A percentile compares a stretch with the other conserved stretches of the same genome.
These are phyloP conservation scores for Gracilinanus agilis DNA, from an alignment of 2,113 vertebrate genomes.

Conservation along the genomic window DNA sequence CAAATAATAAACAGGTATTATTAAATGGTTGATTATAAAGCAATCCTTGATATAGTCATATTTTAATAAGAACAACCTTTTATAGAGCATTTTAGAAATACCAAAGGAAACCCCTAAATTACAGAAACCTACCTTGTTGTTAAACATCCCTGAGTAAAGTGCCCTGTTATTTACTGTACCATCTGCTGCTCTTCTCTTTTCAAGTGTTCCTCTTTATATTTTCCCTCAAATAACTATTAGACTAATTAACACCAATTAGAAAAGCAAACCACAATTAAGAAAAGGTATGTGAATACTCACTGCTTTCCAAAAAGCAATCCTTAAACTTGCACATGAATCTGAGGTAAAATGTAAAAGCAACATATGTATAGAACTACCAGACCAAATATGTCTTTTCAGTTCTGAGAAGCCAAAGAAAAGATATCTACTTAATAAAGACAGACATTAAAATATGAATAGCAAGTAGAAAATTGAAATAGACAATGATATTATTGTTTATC, in stretches of 20 bases:
- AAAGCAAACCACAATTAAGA: conserved; percentile 5
- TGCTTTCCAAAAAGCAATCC: background rate
- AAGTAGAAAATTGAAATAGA: background rate
- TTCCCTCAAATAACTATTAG: conserved; percentile 12
- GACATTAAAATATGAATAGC: background rate
- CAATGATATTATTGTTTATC: background rate
- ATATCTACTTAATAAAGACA: background rate
- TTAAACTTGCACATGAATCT: background rate
- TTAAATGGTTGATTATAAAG: background rate
- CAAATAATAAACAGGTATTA: background rate
- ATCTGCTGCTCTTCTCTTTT: background rate
- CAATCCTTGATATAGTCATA: background rate
- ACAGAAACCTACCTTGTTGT: background rate
- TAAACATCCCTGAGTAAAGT: background rate
- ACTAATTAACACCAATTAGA: background rate
- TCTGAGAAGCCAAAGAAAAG: background rate
- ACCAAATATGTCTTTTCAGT: background rate
- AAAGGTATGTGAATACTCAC: background rate
- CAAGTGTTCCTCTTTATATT: background rate
- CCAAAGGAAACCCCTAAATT: background rate
- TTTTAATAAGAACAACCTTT: background rate
- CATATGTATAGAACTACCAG: background rate
- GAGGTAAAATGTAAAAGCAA: background rate
- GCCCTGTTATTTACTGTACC: background rate
- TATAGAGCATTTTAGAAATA: background rate